Conservation (phyloP, 2,797 vertebrate genomes). For the Lemur catta region DNA sequence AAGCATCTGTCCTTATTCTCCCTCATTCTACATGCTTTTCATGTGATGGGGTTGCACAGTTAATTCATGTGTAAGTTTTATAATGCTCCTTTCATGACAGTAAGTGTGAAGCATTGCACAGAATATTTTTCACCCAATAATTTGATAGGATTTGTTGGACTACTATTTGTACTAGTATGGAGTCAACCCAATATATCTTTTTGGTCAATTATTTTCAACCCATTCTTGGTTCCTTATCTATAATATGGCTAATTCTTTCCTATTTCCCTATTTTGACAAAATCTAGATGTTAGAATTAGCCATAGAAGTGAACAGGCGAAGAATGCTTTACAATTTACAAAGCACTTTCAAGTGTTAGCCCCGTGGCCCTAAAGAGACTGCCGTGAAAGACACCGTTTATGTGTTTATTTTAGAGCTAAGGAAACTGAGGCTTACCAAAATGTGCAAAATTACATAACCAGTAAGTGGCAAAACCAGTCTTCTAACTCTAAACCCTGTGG, state of each 20-base stretch:
- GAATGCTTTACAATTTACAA: background rate
- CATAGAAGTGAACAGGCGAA: background rate
- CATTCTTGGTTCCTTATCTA: background rate
- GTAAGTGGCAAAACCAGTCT: background rate
- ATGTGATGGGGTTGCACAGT: fast-evolving
- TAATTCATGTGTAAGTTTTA: background rate
- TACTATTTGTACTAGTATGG: background rate
- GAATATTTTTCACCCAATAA: background rate
- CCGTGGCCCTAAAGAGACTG: background rate
- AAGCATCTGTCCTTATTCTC: background rate
- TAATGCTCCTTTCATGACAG: background rate
- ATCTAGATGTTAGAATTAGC: background rate
- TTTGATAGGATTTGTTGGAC: background rate
- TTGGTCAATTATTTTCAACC: background rate
- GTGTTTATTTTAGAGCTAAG: background rate
- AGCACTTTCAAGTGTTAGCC: background rate
- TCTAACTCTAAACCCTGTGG: background rate
- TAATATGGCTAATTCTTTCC: background rate
- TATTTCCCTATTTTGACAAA: background rate
- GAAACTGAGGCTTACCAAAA: background rate
- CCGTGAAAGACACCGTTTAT: background rate
- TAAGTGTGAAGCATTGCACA: background rate
- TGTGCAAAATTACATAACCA: background rate
- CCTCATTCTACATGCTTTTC: background rate
- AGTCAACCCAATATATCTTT: background rate